These are phyloP conservation scores for Orthosia cruda DNA, from an alignment of 2,888 invertebrate genomes.

Conservation along the genomic window DNA sequence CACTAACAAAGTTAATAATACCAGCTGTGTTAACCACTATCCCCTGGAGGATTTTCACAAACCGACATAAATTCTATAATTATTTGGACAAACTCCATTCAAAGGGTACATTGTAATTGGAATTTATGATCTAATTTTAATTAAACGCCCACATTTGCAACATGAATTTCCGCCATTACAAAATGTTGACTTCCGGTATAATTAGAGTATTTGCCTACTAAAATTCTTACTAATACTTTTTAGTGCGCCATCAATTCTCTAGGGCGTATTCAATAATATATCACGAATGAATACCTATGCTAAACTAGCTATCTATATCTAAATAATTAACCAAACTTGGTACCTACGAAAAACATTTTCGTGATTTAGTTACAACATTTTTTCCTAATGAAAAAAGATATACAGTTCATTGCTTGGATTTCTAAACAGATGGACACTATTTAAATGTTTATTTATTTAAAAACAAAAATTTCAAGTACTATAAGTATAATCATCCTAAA, in stretches of 20 bases:
- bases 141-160: slow-evolving; percentile 39
- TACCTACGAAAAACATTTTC: too few species aligned
- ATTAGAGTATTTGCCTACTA: neutral
- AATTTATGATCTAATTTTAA: slow-evolving; percentile 73
- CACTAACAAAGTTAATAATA: slow-evolving; percentile 24
- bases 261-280: too few species aligned
- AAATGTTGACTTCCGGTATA: neutral
- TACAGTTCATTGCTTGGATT: too few species aligned
- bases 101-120: slow-evolving; percentile 70
- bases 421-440: too few species aligned
- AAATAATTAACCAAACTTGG: too few species aligned
- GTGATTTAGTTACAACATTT: too few species aligned
- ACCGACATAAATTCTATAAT: slow-evolving; percentile 73
- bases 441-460: too few species aligned
- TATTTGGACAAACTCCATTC: slow-evolving; percentile 73
- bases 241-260: neutral
- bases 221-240: neutral
- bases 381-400: too few species aligned
- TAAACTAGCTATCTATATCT: too few species aligned
- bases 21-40: slow-evolving; percentile 21
- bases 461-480: too few species aligned
- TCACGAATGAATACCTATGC: too few species aligned
- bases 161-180: slow-evolving; percentile 6
- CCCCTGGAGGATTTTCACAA: slow-evolving; percentile 42
- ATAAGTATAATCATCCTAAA: too few species aligned